Evolutionary conservation across 2,797 vertebrate genomes (phyloP), one percentile per base, ranked within the genome.

Genomic region (Aplochiton taeniatus): DNA sequence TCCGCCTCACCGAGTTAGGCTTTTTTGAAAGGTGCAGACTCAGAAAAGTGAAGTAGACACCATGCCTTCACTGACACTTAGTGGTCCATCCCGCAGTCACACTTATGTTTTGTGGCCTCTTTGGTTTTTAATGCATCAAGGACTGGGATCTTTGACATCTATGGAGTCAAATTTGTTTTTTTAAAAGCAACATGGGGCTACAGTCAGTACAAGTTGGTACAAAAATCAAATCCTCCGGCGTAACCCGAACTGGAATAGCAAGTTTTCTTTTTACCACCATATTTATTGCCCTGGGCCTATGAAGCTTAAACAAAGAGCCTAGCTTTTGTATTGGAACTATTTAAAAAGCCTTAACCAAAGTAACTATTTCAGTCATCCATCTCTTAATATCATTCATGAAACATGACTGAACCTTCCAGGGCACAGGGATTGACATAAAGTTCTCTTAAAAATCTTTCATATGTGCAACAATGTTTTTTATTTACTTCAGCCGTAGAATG

Each of bases 141-240:
- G 70, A 54, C 11, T 8, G 61, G 73, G 75, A 72, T 63, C 50
- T 70, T 76, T 82, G 84, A 83, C 78, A 86, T 76, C 85, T 31
- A 3, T 31, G 31, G 55, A 85, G 76, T 76, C 79, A 80, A 31
- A 6, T 45, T 17, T 49, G 16, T 16, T 68, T 57, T 80, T 82
- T 80, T 82, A 84, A 89, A 86, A 83, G 81, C 81, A 81, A 72
- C 67, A 13, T 82, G 74, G 77, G 31, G 75, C 70, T 77, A 54
- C 62, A 68, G 76, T 74, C 71, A 47, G 49, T 4, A 42, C 10
- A 56, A 81, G 75, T 68, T 46, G 43, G 70, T 83, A 72, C 64
- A 69, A 59, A 58, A 79, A 82, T 80, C 76, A 63, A 87, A 87
- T 82, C 74, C 76, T 83, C 62, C n/a, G n/a, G n/a, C n/a, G n/a